Percentiles rank a stretch among this genome's conserved stretches.
Evolutionary conservation across 2,113 vertebrate genomes (phyloP).

Genomic region (Tretioscincus oriximinensis): DNA sequence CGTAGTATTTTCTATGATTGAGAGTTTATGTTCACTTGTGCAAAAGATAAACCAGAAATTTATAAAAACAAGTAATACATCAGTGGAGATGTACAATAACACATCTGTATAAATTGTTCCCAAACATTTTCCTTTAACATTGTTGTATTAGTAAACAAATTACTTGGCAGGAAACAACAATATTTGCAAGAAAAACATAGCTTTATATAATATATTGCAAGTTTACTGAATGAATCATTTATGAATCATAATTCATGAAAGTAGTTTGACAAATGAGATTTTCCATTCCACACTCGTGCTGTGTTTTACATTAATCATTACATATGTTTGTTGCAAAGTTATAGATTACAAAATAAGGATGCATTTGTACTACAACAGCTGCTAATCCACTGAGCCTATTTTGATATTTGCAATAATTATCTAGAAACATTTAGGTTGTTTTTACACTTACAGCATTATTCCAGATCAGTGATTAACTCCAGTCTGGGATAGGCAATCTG

Average conservation of each 20-base stretch:
- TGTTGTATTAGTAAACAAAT: not conserved
- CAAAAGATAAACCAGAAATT: not conserved
- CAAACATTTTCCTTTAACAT: not conserved
- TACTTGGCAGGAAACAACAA: not conserved
- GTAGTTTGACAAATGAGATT: not conserved
- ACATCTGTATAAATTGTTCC: not conserved
- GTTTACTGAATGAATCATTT: not conserved
- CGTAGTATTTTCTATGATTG: not conserved
- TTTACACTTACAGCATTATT: too few relatives aligned
- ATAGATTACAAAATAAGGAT: not conserved
- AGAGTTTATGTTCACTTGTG: not conserved
- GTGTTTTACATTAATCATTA: not conserved
- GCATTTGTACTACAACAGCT: not conserved
- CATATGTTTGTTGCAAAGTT: not conserved
- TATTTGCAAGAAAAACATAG: too few relatives aligned
- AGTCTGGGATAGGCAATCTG: too few relatives aligned
- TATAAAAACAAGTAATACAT: not conserved
- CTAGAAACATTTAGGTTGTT: too few relatives aligned
- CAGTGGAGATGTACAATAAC: not conserved
- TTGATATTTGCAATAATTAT: too few relatives aligned
- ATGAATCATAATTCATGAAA: not conserved
- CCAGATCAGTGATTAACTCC: too few relatives aligned
- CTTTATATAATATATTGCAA: not conserved
- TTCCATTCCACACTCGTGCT: not conserved
- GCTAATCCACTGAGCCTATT: too few relatives aligned